Percentiles rank a stretch among this genome's conserved stretches.
These are phyloP conservation scores for Chelmon rostratus DNA, from an alignment of 2,797 vertebrate species.

Conservation along the genomic window DNA sequence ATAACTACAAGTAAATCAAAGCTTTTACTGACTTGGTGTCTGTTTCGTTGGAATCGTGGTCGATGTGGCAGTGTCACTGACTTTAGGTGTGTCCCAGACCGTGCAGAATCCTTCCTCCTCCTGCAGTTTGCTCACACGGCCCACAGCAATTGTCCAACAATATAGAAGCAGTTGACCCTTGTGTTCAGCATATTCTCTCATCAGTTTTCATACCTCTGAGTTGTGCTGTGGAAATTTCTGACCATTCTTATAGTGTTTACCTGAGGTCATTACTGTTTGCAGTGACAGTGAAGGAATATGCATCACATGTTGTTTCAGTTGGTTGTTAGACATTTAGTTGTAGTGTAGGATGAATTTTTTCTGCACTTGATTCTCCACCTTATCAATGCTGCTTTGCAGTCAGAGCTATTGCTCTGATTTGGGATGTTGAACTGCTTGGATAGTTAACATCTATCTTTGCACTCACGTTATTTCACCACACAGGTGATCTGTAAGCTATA, in stretches of 20 bases:
- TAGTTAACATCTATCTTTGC: neutral
- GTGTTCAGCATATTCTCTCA: too few species aligned
- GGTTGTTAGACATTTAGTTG: neutral
- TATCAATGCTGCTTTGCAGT: neutral
- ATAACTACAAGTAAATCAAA: too few species aligned
- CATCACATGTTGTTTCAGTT: neutral
- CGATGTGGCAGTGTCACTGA: too few species aligned
- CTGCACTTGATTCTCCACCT: neutral
- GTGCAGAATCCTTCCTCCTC: too few species aligned
- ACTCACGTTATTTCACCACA: neutral
- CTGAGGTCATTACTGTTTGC: neutral
- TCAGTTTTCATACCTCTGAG: too few species aligned
- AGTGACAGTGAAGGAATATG: neutral
- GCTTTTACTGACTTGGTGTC: too few species aligned
- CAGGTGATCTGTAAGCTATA: neutral
- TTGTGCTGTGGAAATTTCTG: too few species aligned
- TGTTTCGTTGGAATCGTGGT: too few species aligned
- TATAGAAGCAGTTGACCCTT: too few species aligned
- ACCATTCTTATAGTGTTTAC: neutral
- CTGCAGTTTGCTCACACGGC: too few species aligned
- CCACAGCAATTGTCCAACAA: too few species aligned
- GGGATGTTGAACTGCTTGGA: neutral
- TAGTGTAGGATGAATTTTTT: neutral
- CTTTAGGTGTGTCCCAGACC: too few species aligned
- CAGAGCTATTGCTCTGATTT: neutral